Evolutionary conservation across 1,140 invertebrate genomes (phyloP).

Genomic region (Euura lappo): DNA sequence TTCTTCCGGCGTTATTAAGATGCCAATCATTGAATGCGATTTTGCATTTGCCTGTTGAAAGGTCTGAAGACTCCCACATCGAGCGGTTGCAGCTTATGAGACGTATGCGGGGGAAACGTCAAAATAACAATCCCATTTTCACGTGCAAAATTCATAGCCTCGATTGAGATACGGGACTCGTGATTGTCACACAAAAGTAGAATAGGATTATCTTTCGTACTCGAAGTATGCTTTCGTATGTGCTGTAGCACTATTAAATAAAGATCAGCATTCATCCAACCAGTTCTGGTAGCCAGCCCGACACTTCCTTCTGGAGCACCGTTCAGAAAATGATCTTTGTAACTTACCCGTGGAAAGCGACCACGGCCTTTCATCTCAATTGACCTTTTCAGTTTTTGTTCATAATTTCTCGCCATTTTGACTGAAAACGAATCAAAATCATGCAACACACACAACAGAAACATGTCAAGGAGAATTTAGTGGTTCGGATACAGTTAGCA

Average conservation of each 20-base stretch:
- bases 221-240: slow-evolving; percentile 47
- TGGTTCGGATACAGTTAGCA: too few species aligned
- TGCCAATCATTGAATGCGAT: slow-evolving; percentile 28
- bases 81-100: slow-evolving; percentile 49
- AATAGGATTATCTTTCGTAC: slow-evolving; percentile 43
- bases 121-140: slow-evolving; percentile 34
- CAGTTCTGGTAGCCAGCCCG: slow-evolving; percentile 41
- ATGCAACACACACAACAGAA: too few species aligned
- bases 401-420: too few species aligned
- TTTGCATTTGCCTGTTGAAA: slow-evolving; percentile 33
- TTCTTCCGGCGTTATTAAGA: slow-evolving; percentile 32
- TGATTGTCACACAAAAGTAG: slow-evolving; percentile 53
- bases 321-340: slow-evolving; percentile 45
- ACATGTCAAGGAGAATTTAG: too few species aligned
- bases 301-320: slow-evolving; percentile 52
- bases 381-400: too few species aligned
- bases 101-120: slow-evolving; percentile 36
- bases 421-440: too few species aligned
- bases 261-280: slow-evolving; percentile 39
- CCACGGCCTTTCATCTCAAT: too few species aligned
- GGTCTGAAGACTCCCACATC: slow-evolving; percentile 43
- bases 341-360: slow-evolving; percentile 49
- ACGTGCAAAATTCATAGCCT: slow-evolving; percentile 29
- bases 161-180: slow-evolving; percentile 42
- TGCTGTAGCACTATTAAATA: slow-evolving; percentile 50